phyloP scores from a whole-genome alignment of 2,888 invertebrate genomes.

The Cerastoderma edule region DNA sequence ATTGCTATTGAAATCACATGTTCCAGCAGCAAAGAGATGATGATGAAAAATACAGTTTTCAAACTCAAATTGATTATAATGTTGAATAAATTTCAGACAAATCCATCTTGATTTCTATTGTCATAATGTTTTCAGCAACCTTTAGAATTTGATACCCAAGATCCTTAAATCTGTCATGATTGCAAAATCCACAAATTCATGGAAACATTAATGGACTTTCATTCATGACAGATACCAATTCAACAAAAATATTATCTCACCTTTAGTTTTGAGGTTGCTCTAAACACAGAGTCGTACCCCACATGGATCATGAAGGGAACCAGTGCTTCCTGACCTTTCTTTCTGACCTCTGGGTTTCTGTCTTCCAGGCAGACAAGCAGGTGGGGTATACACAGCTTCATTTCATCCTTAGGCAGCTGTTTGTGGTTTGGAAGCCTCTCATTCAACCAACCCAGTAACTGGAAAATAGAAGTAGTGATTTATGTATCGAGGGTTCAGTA shows the following conservation, averaged over 20 bases:
- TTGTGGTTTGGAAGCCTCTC: constrained; percentile 88
- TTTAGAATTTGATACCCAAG: too few relatives aligned
- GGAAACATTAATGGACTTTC: not conserved
- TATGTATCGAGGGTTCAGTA: too few relatives aligned
- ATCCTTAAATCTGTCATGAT: too few relatives aligned
- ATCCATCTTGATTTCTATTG: too few relatives aligned
- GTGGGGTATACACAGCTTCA: constrained; percentile 90
- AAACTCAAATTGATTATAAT: too few relatives aligned
- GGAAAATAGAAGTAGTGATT: constrained; percentile 17
- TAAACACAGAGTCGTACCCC: constrained; percentile 91
- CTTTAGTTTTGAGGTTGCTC: constrained; percentile 91
- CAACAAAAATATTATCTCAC: constrained; percentile 82
- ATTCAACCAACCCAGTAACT: constrained; percentile 92
- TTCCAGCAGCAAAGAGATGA: too few relatives aligned
- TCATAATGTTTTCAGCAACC: too few relatives aligned
- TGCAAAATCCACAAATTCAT: too few relatives aligned
- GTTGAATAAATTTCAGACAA: too few relatives aligned
- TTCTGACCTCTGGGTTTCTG: constrained; percentile 95
- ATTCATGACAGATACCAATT: not conserved
- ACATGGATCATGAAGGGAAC: constrained; percentile 96
- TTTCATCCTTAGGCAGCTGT: constrained; percentile 87
- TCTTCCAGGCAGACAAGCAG: constrained; percentile 94
- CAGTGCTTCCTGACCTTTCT: constrained; percentile 94
- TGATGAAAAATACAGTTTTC: too few relatives aligned
- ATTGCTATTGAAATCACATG: too few relatives aligned